A percentile compares a stretch with the other conserved stretches of the same genome.
Evolutionary conservation across 2,888 invertebrate genomes (phyloP).

Genomic region (Eristalis intricaria): DNA sequence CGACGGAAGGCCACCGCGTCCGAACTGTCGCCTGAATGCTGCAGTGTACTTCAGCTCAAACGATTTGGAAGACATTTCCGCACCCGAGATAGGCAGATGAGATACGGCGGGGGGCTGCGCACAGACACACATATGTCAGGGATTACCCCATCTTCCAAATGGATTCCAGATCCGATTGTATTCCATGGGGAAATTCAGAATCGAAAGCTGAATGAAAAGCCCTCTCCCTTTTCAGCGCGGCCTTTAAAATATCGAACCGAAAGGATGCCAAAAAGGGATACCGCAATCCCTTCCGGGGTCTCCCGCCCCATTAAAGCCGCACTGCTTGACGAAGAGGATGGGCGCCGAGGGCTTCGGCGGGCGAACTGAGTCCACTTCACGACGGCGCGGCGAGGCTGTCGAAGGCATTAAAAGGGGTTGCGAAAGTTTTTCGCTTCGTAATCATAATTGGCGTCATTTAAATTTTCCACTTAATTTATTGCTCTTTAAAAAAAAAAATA

Average conservation of each 20-base stretch:
- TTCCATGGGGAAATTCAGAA: constrained; percentile 56
- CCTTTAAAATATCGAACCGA: constrained; percentile 15
- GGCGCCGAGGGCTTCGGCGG: neutral
- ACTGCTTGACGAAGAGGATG: neutral
- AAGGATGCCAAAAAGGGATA: constrained; percentile 5
- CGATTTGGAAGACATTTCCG: constrained; percentile 68
- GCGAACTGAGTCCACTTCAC: constrained; percentile 12
- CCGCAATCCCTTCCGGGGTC: neutral
- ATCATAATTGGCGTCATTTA: constrained; percentile 70
- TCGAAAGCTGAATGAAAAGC: constrained; percentile 20
- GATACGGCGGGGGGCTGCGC: neutral
- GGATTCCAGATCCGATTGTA: constrained; percentile 55
- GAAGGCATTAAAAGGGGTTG: constrained; percentile 37
- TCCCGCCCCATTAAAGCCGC: neutral
- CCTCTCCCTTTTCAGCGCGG: neutral
- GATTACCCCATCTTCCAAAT: constrained; percentile 58
- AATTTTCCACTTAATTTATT: constrained; percentile 72
- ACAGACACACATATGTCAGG: constrained; percentile 40
- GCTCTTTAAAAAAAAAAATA: constrained; percentile 65
- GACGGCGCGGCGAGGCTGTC: neutral
- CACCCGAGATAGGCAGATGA: constrained; percentile 4
- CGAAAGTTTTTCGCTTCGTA: constrained; percentile 50
- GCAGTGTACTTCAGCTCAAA: constrained; percentile 61
- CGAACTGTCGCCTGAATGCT: constrained; percentile 50
- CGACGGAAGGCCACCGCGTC: constrained; percentile 46